Base-by-base conservation (phyloP, 53 echinoderm and acorn worm genomes). In the Patiria pectinifera region DNA sequence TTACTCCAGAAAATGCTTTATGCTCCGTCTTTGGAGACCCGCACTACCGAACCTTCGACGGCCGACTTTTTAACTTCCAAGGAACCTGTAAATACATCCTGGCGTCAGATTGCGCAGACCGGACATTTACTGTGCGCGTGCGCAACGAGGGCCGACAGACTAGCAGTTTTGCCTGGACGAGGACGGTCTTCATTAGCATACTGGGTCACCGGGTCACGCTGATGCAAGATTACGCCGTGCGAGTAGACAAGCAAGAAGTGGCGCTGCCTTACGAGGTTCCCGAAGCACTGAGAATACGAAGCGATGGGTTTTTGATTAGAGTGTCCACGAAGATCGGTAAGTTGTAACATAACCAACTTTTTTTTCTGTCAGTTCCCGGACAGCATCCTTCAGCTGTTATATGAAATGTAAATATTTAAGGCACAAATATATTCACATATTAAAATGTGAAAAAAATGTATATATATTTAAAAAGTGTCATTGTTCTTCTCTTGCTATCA, bases 11-110 rank as follows among this genome's bases (percentile, higher is more conserved):
- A 69, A 95, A 97, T 92, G 99, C 95, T 21, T 93, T 97, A 6
- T 99, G 99, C 69, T 96, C 99, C 18, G 99, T 99, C 24, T 99
- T 97, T 86, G 99, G 99, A 5, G 99, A 99, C 71, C 99, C 99
- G 7, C 99, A 99, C 83, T 99, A 97, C 91, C 92, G 97, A 24
- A 96, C 99, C 10, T 99, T 99, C 89, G 99, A 99, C 72, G 96
- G 95, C 2, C 91, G 95, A 79, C 92, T 96, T 13, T 99, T 86
- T 79, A 99, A 96, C 87, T 99, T 96, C 83, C 99, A 99, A 84
- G 99, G 99, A 14, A 95, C 93, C 22, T 97, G 99, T 87, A 99
- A 99, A 86, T 99, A 99, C 82, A 92, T 97, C 6, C 95, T 99
- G 5, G 93, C 96, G 3, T 94, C 96, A 0, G 99, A 99, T 69